Conservation (phyloP, 2,113 vertebrate genomes). For the Chiloscyllium plagiosum region DNA sequence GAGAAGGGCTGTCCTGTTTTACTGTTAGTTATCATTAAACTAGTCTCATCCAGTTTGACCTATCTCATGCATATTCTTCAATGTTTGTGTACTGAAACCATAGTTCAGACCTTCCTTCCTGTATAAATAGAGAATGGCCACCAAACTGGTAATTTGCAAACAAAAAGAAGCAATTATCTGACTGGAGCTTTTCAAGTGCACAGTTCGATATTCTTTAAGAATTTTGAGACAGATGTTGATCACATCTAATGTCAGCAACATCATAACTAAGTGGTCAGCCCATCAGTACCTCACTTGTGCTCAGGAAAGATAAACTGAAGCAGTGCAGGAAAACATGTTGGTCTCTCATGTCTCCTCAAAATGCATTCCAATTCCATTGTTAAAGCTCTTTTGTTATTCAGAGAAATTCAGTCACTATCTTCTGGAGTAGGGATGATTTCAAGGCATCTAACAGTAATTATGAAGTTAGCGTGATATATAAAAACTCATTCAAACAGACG, state of each 20-base stretch:
- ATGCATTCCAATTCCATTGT: neutral
- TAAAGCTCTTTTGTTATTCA: no score
- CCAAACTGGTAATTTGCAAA: neutral
- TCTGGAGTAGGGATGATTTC: no score
- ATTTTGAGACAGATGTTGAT: neutral
- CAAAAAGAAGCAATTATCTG: neutral
- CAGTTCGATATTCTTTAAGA: neutral
- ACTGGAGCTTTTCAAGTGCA: neutral
- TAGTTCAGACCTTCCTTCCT: neutral
- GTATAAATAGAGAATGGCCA: neutral
- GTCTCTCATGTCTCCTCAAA: neutral
- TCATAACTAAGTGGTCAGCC: neutral
- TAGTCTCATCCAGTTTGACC: neutral
- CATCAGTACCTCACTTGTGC: neutral
- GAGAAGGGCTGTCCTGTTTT: neutral
- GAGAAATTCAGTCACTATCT: neutral
- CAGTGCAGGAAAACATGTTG: neutral
- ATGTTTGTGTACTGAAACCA: neutral
- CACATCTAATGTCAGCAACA: neutral
- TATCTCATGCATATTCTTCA: neutral
- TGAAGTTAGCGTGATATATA: no score
- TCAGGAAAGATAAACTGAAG: neutral
- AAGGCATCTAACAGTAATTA: no score
- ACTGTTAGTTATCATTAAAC: neutral
- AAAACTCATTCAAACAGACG: no score